phyloP scores from a whole-genome alignment of 2,113 vertebrate species.

The Clarias gariepinus region DNA sequence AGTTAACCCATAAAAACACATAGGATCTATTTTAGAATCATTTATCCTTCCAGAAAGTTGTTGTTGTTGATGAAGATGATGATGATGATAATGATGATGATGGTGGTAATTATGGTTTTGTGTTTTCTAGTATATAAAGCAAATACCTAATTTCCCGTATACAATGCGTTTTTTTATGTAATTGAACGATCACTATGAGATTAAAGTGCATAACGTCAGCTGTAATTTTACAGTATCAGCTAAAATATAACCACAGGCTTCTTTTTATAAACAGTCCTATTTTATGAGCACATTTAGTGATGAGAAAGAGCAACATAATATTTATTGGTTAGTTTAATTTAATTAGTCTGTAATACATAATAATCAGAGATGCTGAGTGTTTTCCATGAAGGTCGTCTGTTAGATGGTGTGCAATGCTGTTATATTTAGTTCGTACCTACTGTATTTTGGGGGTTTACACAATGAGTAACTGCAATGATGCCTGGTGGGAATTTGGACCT shows the following conservation, averaged over 20 bases:
- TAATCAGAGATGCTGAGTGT: neutral
- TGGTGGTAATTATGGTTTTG: neutral
- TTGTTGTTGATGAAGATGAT: neutral
- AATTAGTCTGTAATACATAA: neutral
- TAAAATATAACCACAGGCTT: neutral
- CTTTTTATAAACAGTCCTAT: neutral
- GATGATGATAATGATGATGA: no score
- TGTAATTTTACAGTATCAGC: neutral
- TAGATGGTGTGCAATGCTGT: neutral
- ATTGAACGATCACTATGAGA: neutral
- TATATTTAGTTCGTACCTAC: neutral
- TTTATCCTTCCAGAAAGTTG: neutral
- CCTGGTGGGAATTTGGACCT: neutral
- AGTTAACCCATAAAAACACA: neutral
- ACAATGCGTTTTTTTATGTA: neutral
- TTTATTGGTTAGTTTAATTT: neutral
- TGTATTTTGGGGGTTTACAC: neutral
- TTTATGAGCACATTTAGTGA: constrained; percentile 4
- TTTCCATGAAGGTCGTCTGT: neutral
- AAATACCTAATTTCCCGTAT: neutral
- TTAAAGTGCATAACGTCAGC: neutral
- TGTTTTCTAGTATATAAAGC: neutral
- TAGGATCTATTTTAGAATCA: neutral
- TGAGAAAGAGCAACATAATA: neutral
- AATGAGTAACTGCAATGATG: neutral